A percentile compares a stretch with the other conserved stretches of the same genome.
Evolutionary conservation across 2,888 invertebrate species (phyloP).

Genomic region (Blera fallax): DNA sequence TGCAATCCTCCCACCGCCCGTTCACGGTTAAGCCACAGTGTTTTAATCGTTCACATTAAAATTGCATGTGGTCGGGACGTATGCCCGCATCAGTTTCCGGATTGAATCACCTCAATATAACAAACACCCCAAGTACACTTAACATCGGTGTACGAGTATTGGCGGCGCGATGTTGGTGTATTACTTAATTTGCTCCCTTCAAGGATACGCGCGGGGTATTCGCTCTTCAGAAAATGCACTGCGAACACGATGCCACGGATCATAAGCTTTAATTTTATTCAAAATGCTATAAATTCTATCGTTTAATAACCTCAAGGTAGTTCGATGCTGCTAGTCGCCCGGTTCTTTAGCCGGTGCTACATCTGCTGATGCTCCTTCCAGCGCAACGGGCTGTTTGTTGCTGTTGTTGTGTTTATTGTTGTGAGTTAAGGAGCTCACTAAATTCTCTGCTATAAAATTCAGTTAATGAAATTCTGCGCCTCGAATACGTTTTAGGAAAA

Average conservation of each 20-base stretch:
- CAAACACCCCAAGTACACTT: neutral
- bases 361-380: neutral
- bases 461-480: slow-evolving; percentile 49
- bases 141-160: neutral
- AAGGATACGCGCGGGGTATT: neutral
- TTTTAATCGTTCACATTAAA: slow-evolving; percentile 57
- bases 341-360: neutral
- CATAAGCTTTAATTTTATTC: slow-evolving; percentile 56
- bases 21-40: neutral
- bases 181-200: slow-evolving; percentile 16
- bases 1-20: neutral
- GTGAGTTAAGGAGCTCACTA: neutral
- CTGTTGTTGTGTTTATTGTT: neutral
- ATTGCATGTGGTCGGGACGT: slow-evolving; percentile 22
- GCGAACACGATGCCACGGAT: slow-evolving; percentile 26
- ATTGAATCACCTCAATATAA: neutral
- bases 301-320: slow-evolving; percentile 56
- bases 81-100: neutral
- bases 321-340: slow-evolving; percentile 14
- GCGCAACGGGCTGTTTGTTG: no score
- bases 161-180: neutral
- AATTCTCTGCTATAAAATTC: slow-evolving; percentile 40
- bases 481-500: slow-evolving; percentile 17
- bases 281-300: slow-evolving; percentile 55
- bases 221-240: neutral